A percentile compares a stretch with the other conserved stretches of the same genome.
Evolutionary conservation across 2,113 vertebrate genomes (phyloP).

Genomic region (Scomber colias): DNA sequence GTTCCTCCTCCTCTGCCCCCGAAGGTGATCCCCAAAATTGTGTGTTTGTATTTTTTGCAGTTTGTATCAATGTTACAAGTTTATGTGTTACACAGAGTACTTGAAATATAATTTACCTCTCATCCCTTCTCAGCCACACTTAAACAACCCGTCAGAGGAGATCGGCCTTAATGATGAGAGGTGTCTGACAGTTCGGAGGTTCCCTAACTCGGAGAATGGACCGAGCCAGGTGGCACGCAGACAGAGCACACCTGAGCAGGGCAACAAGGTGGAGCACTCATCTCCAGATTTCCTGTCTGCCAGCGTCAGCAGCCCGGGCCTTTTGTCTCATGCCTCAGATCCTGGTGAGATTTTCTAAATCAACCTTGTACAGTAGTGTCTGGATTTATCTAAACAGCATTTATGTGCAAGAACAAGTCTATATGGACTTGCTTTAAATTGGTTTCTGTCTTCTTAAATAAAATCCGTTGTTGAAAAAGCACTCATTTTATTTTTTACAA

Average conservation of each 20-base stretch:
- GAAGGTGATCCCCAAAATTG: slow-evolving; percentile 85
- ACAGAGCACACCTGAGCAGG: slow-evolving; percentile 91
- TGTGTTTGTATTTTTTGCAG: background rate
- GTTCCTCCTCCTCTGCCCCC: slow-evolving; percentile 94
- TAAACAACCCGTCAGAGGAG: slow-evolving; percentile 90
- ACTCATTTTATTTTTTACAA: slow-evolving; percentile 59
- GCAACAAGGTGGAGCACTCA: slow-evolving; percentile 82
- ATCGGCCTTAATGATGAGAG: slow-evolving; percentile 88
- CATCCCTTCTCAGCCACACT: slow-evolving; percentile 85
- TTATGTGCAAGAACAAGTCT: no score
- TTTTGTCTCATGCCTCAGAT: slow-evolving; percentile 81
- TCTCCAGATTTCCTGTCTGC: slow-evolving; percentile 85
- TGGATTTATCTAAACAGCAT: no score
- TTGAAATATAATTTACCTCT: background rate
- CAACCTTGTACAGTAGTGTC: background rate
- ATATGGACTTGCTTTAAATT: background rate
- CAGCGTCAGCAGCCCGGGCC: slow-evolving; percentile 89
- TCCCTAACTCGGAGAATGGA: slow-evolving; percentile 87
- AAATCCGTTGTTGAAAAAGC: slow-evolving; percentile 11
- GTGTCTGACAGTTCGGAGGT: slow-evolving; percentile 90
- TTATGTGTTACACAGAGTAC: no score
- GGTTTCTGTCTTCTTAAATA: background rate
- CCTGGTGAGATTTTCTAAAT: slow-evolving; percentile 68
- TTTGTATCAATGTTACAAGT: background rate
- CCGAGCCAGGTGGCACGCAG: slow-evolving; percentile 83